Conservation (phyloP, 2,113 vertebrate genomes). For the Antigone vipio region DNA sequence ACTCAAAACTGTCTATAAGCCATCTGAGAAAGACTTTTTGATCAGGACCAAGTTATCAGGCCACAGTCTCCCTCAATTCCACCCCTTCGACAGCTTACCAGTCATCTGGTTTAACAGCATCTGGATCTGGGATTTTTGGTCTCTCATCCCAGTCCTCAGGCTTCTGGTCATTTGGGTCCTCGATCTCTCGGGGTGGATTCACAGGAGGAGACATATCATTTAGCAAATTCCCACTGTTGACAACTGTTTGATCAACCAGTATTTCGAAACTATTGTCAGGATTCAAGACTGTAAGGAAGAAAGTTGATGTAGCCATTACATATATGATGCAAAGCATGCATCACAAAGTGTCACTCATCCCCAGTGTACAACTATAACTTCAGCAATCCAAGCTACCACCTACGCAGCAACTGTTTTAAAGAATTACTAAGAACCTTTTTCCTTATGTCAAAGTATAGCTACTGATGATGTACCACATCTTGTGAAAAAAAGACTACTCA, state of each 20-base stretch:
- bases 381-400: neutral
- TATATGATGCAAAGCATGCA: neutral
- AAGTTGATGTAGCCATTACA: neutral
- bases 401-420: neutral
- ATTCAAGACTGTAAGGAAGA: constrained; percentile 84
- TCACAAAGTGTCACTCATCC: neutral
- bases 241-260: constrained; percentile 89
- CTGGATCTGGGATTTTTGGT: constrained; percentile 93
- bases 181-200: constrained; percentile 92
- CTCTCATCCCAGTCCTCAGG: constrained; percentile 99
- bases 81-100: constrained; percentile 77
- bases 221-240: constrained; percentile 92
- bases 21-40: neutral
- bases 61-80: neutral
- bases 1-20: neutral
- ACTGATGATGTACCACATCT: neutral
- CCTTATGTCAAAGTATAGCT: neutral
- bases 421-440: neutral
- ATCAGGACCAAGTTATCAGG: neutral
- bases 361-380: neutral
- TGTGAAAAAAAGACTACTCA: neutral
- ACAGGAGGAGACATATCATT: constrained; percentile 91
- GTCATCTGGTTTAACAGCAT: constrained; percentile 93
- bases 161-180: constrained; percentile 94
- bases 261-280: constrained; percentile 96